phyloP scores from a whole-genome alignment of 2,888 invertebrate genomes.

The Siphlonurus alternatus region DNA sequence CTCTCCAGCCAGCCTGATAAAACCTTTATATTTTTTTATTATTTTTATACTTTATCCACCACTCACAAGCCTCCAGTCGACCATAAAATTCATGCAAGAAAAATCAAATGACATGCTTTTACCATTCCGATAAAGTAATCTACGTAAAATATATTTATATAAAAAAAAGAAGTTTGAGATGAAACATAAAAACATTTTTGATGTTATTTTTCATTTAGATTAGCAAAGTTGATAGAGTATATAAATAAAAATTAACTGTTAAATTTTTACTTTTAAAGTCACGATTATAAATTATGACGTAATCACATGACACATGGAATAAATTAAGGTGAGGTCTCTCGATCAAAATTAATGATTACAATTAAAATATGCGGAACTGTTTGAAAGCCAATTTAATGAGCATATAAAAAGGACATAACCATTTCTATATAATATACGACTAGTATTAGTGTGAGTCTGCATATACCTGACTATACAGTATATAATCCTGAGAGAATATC shows the following conservation, averaged over 20 bases:
- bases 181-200: not conserved
- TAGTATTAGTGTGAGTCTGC: too few relatives aligned
- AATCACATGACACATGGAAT: not conserved
- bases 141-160: not conserved
- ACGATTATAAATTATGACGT: not conserved
- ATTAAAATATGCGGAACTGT: too few relatives aligned
- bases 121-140: not conserved
- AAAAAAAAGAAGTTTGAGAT: not conserved
- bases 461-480: too few relatives aligned
- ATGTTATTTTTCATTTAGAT: not conserved
- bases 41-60: not conserved
- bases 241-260: not conserved
- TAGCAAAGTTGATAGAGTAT: not conserved
- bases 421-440: too few relatives aligned
- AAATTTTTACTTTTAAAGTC: not conserved
- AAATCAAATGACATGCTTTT: constrained; percentile 4
- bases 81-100: constrained; percentile 4
- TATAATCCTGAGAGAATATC: too few relatives aligned
- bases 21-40: not conserved
- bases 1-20: not conserved
- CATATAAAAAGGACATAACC: too few relatives aligned
- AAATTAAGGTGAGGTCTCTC: not conserved
- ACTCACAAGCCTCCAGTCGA: constrained; percentile 1
- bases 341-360: too few relatives aligned
- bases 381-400: too few relatives aligned